A percentile compares a stretch with the other conserved stretches of the same genome.
Evolutionary conservation across 2,888 invertebrate species (phyloP).

Genomic region (Diaprepes abbreviatus): DNA sequence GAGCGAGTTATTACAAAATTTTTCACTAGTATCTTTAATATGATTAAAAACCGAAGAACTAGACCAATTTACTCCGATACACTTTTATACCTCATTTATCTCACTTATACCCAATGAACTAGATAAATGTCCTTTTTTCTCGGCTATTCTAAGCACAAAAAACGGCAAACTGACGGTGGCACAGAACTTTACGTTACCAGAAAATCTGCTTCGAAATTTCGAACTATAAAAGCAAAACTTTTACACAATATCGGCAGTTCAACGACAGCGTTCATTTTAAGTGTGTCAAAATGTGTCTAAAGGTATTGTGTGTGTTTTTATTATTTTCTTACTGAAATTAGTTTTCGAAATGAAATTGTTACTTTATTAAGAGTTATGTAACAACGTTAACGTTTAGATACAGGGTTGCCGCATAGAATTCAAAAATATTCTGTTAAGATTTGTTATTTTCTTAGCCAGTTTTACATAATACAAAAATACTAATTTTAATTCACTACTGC

Average conservation of each 20-base stretch:
- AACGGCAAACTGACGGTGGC: constrained; percentile 54
- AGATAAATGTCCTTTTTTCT: constrained; percentile 49
- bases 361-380: no score
- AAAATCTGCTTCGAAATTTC: constrained; percentile 20
- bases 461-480: no score
- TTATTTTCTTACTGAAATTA: no score
- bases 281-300: constrained; percentile 56
- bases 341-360: not conserved
- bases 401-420: no score
- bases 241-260: constrained; percentile 53
- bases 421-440: no score
- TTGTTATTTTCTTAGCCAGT: no score
- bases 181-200: constrained; percentile 51
- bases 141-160: constrained; percentile 53
- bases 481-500: no score
- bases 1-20: no score
- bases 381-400: no score
- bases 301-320: constrained; percentile 51
- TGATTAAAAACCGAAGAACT: no score
- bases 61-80: constrained; percentile 7
- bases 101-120: constrained; percentile 42
- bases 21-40: no score
- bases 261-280: constrained; percentile 48
- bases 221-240: constrained; percentile 56
- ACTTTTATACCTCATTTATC: constrained; percentile 19